phyloP scores from a whole-genome alignment of 2,113 vertebrate genomes.

The Morone saxatilis region DNA sequence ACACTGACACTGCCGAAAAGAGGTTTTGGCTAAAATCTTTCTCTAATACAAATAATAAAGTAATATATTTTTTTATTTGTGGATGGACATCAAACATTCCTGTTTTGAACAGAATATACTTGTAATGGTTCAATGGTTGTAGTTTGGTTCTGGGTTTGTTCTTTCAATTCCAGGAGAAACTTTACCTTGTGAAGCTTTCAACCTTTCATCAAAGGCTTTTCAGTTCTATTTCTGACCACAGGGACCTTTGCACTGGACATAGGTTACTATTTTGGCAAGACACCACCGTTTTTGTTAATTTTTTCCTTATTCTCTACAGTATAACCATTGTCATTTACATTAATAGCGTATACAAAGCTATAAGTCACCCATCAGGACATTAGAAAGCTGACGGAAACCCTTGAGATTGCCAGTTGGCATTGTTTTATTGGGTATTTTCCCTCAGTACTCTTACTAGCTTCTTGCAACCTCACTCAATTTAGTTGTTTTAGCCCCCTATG shows the following conservation, averaged over 20 bases:
- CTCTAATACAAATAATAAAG: not conserved
- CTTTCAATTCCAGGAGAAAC: not conserved
- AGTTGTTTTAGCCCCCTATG: constrained; percentile 80
- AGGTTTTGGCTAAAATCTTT: no score
- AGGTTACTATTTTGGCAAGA: constrained; percentile 13
- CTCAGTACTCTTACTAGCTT: constrained; percentile 69
- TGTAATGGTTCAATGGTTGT: no score
- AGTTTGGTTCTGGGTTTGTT: not conserved
- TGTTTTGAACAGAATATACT: not conserved
- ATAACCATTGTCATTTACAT: constrained; percentile 65
- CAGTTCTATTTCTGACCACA: constrained; percentile 17
- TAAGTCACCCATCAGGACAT: constrained; percentile 71
- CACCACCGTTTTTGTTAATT: constrained; percentile 1
- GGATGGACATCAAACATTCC: not conserved
- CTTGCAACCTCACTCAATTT: constrained; percentile 79
- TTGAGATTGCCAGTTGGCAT: constrained; percentile 67
- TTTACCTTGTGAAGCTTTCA: constrained; percentile 3
- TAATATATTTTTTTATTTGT: not conserved
- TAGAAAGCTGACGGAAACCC: constrained; percentile 67
- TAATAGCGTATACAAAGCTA: constrained; percentile 53
- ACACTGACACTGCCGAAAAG: not conserved
- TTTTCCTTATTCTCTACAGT: constrained; percentile 38
- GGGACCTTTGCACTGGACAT: constrained; percentile 14
- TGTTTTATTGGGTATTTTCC: constrained; percentile 74
- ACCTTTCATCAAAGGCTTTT: constrained; percentile 5